These are phyloP conservation scores for Scophthalmus maximus DNA, from an alignment of 2,113 vertebrate genomes.

Conservation along the genomic window DNA sequence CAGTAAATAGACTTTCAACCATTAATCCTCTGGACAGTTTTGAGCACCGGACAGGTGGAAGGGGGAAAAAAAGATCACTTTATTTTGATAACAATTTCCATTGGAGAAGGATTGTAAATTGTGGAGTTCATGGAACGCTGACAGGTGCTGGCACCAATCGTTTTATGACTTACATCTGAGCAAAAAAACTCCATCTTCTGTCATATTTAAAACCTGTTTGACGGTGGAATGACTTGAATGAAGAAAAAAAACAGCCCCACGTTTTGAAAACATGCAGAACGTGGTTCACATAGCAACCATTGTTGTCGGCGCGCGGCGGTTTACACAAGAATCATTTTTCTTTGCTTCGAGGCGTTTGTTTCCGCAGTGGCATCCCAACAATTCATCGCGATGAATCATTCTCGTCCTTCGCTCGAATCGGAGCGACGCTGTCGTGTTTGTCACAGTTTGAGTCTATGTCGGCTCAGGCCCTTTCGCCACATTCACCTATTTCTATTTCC, in stretches of 20 bases:
- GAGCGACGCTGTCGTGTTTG: slow-evolving; percentile 4
- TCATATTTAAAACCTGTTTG: not conserved
- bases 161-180: not conserved
- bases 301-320: not conserved
- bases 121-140: not conserved
- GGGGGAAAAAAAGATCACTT: not conserved
- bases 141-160: too few relatives aligned
- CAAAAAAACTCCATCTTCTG: not conserved
- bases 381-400: slow-evolving; percentile 30
- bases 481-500: too few relatives aligned
- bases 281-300: slow-evolving; percentile 20
- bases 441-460: too few relatives aligned
- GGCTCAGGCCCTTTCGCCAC: too few relatives aligned
- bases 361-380: slow-evolving; percentile 32
- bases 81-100: slow-evolving; percentile 8
- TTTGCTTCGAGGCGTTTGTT: slow-evolving; percentile 33
- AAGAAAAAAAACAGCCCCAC: not conserved
- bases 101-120: not conserved
- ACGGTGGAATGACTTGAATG: not conserved
- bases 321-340: slow-evolving; percentile 31
- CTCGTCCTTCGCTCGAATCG: not conserved
- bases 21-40: slow-evolving; percentile 31
- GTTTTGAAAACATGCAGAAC: slow-evolving; percentile 22
- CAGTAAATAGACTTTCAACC: slow-evolving; percentile 25
- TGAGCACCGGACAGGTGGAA: slow-evolving; percentile 8